Base-by-base conservation (phyloP, 2,113 vertebrate genomes). In the Halcyon malimbica region DNA sequence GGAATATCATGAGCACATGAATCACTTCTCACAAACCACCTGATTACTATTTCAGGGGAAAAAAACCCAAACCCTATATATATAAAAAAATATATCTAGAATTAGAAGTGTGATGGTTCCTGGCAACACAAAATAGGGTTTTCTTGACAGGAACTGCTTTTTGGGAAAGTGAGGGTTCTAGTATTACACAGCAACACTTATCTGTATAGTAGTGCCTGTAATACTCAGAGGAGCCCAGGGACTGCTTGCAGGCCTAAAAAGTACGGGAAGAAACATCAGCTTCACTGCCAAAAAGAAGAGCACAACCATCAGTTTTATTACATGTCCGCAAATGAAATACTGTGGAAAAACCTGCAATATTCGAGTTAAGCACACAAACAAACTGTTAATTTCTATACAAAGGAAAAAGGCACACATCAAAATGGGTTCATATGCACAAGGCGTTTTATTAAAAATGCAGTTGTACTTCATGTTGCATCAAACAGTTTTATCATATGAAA, bases 381-480 rank as follows among this genome's bases (percentile, higher is more conserved):
- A 3, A 39, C 33, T 64, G 29, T 23, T 57, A 1, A 29, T 20
- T 50, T 76, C 21, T 83, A n/a, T 10, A 25, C 33, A 31, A 73
- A 90, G 39, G 41, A 26, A 90, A 68, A 84, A 33, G 2, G 39
- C 62, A 85, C 53, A 60, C 48, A 65, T 33, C 50, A 82, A 68
- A 93, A 64, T 31, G 46, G n/a, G 16, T 57, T 41, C 41, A 39
- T 28, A 56, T 12, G 29, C 67, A 92, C 10, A 26, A 23, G 0
- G 11, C 5, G 6, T 50, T 93, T 90, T 91, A 93, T 94, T 90
- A 79, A 68, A 88, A 89, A 85, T 31, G 83, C 54, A 53, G 3
- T 15, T 68, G 18, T 68, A 79, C 3, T 33, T 74, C 6, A 51
- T 1, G 10, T 74, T 54, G 0, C 84, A 74, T 21, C 60, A 56